These are phyloP conservation scores for Ecliptopera silaceata DNA, from an alignment of 2,888 invertebrate species.

Conservation along the genomic window DNA sequence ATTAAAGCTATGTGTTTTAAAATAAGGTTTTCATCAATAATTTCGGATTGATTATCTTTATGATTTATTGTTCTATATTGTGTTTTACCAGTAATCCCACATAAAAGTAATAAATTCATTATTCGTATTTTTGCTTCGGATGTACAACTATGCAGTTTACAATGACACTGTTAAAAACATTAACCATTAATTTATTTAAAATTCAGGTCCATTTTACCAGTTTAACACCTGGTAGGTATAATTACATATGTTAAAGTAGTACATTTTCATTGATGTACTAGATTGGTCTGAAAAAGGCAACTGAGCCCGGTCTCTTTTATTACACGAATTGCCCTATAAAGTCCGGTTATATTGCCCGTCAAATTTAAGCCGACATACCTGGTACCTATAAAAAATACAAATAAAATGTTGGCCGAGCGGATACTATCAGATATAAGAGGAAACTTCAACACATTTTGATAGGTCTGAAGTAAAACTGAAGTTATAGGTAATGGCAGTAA, in stretches of 20 bases:
- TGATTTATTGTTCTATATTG: too few species aligned
- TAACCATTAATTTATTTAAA: too few species aligned
- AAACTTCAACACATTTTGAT: not conserved
- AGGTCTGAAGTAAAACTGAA: too few species aligned
- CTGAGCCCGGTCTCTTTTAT: slow-evolving; percentile 23
- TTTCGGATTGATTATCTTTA: too few species aligned
- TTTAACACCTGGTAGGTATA: not conserved
- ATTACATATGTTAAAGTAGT: not conserved
- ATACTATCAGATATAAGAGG: not conserved
- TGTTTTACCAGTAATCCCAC: too few species aligned
- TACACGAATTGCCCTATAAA: slow-evolving; percentile 23
- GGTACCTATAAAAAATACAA: slow-evolving; percentile 20
- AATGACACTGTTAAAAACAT: too few species aligned
- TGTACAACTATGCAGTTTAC: too few species aligned
- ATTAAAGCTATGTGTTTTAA: too few species aligned
- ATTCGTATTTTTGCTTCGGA: too few species aligned
- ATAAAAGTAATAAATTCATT: too few species aligned
- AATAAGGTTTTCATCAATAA: too few species aligned
- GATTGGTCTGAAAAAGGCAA: slow-evolving; percentile 9
- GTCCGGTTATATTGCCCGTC: slow-evolving; percentile 26
- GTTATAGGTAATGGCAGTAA: too few species aligned
- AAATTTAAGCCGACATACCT: slow-evolving; percentile 27
- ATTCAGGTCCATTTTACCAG: not conserved
- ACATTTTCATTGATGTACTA: slow-evolving; percentile 4
- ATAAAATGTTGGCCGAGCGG: slow-evolving; percentile 1